Evolutionary conservation across 2,797 vertebrate species (phyloP).

Genomic region (Molothrus ater): DNA sequence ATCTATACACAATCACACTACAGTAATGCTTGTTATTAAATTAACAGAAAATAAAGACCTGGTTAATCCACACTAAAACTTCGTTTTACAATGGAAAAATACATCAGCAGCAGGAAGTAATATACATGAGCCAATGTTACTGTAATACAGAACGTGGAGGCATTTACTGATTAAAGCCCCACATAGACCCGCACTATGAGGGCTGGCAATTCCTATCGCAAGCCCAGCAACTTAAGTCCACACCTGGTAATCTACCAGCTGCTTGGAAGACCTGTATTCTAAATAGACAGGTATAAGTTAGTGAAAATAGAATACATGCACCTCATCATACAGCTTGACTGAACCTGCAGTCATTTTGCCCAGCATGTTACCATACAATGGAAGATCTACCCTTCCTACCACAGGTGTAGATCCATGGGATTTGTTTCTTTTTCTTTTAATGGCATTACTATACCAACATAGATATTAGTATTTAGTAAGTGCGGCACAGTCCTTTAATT

Average conservation of each 20-base stretch:
- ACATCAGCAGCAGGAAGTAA: constrained; percentile 93
- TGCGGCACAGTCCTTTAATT: constrained; percentile 64
- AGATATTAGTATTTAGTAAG: constrained; percentile 73
- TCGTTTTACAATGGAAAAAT: constrained; percentile 85
- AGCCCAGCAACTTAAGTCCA: constrained; percentile 79
- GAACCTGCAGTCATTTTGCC: constrained; percentile 89
- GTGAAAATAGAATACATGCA: constrained; percentile 79
- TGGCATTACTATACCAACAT: constrained; percentile 70
- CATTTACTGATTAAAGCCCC: constrained; percentile 77
- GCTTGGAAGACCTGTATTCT: constrained; percentile 84
- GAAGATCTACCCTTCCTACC: constrained; percentile 78
- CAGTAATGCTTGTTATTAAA: constrained; percentile 97
- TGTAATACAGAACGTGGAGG: constrained; percentile 81
- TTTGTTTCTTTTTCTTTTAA: constrained; percentile 67
- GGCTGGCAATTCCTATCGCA: constrained; percentile 75
- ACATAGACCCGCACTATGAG: constrained; percentile 79
- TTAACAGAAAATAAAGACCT: constrained; percentile 91
- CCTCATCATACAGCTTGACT: constrained; percentile 79
- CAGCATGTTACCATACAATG: constrained; percentile 75
- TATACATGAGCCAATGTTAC: constrained; percentile 87
- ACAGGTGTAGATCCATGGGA: constrained; percentile 76
- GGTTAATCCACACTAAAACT: constrained; percentile 88
- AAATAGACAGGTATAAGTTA: constrained; percentile 79
- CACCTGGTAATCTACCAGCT: constrained; percentile 81
- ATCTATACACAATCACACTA: constrained; percentile 93